Conservation (phyloP, 2,888 invertebrate species). For the Limnephilus rhombicus region DNA sequence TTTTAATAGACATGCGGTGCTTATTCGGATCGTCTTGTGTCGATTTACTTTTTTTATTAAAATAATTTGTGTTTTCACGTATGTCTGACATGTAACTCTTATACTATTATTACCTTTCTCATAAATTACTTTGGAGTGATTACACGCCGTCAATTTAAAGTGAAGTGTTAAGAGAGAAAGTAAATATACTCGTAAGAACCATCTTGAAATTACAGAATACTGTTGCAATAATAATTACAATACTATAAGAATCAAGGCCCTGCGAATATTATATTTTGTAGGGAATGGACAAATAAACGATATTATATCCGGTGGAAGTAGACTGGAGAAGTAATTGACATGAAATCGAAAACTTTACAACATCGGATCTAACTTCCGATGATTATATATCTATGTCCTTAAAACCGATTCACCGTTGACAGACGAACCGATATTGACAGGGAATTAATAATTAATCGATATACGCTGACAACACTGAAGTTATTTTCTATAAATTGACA, state of each 20-base stretch:
- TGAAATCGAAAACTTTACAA: too few species aligned
- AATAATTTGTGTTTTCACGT: neutral
- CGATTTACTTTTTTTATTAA: neutral
- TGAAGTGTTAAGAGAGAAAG: neutral
- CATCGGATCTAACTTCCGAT: too few species aligned
- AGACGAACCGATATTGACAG: too few species aligned
- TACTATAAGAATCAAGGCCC: neutral
- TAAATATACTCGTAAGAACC: neutral
- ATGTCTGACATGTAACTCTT: neutral
- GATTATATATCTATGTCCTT: too few species aligned
- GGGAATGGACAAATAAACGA: neutral
- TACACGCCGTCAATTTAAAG: neutral
- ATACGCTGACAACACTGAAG: too few species aligned
- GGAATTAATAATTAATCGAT: too few species aligned
- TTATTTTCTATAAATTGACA: too few species aligned
- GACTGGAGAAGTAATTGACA: too few species aligned
- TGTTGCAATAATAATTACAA: neutral
- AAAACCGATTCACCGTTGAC: too few species aligned
- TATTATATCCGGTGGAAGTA: neutral
- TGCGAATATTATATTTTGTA: neutral
- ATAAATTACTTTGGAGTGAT: neutral
- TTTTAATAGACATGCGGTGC: neutral
- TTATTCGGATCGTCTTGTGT: neutral
- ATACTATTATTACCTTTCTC: neutral
- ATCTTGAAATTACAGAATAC: neutral